A percentile compares a stretch with the other conserved stretches of the same genome.
Evolutionary conservation across 2,113 vertebrate species (phyloP).

Genomic region (Rhea americana): DNA sequence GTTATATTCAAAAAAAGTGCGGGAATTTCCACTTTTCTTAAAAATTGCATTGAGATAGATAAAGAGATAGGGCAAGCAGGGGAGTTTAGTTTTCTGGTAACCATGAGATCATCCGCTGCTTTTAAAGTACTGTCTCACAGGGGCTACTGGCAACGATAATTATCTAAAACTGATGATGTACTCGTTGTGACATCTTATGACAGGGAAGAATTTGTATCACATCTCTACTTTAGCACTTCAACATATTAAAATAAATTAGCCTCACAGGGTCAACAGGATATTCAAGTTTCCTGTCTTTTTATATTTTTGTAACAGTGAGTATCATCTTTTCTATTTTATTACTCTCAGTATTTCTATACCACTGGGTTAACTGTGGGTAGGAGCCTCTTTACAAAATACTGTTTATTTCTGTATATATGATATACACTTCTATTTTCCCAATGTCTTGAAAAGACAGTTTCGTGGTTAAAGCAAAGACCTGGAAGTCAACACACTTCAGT

Average conservation of each 20-base stretch:
- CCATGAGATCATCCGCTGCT: not conserved
- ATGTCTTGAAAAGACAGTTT: not conserved
- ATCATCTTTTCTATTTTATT: not conserved
- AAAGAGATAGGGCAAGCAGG: not conserved
- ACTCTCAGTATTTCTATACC: not conserved
- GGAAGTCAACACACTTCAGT: not conserved
- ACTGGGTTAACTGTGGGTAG: not conserved
- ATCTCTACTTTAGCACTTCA: not conserved
- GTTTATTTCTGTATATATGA: not conserved
- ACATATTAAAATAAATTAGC: not conserved
- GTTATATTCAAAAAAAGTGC: not conserved
- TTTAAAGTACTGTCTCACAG: not conserved
- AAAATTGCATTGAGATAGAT: not conserved
- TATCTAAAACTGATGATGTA: slow-evolving; percentile 3
- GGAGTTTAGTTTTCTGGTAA: not conserved
- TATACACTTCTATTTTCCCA: not conserved
- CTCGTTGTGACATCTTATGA: not conserved
- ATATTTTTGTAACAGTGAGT: not conserved
- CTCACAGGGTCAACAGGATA: not conserved
- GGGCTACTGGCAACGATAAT: not conserved
- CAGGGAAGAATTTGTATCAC: not conserved
- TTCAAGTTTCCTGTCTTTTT: not conserved
- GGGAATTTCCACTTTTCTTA: not conserved
- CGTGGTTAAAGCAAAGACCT: not conserved
- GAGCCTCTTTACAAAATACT: fast-evolving